These are phyloP conservation scores for Synanthedon tipuliformis DNA, from an alignment of 2,888 invertebrate species.

Conservation along the genomic window DNA sequence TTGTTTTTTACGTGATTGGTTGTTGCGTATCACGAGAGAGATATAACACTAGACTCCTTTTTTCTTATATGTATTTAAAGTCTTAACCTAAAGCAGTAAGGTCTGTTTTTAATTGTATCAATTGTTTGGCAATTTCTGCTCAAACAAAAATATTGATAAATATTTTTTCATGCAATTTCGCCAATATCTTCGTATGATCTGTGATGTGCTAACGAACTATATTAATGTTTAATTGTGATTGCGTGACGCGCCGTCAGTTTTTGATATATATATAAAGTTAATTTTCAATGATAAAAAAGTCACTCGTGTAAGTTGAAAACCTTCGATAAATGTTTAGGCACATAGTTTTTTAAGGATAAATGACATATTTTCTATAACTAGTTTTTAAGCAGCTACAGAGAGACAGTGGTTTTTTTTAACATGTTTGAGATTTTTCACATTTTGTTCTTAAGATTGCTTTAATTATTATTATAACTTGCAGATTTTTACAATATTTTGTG, in stretches of 20 bases:
- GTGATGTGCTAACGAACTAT: constrained; percentile 57
- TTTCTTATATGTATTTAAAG: no score
- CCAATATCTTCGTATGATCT: constrained; percentile 39
- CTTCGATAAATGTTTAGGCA: constrained; percentile 1
- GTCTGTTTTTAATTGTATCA: no score
- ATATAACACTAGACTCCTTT: no score
- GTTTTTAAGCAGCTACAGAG: constrained; percentile 1
- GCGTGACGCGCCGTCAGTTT: constrained; percentile 18
- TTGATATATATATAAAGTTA: neutral
- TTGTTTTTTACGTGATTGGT: no score
- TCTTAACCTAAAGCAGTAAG: no score
- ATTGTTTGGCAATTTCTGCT: no score
- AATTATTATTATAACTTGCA: constrained; percentile 46
- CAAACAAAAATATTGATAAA: no score
- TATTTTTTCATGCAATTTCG: constrained; percentile 32
- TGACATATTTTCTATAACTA: constrained; percentile 57
- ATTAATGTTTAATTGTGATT: constrained; percentile 16
- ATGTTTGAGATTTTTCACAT: constrained; percentile 34
- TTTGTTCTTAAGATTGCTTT: constrained; percentile 52
- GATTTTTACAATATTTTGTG: constrained; percentile 37
- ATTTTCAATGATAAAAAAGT: constrained; percentile 2
- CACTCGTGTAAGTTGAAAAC: constrained; percentile 1
- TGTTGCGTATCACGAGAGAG: no score
- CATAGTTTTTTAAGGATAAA: constrained; percentile 33
- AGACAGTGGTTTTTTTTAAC: constrained; percentile 21